Conservation (phyloP, 2,888 invertebrate genomes). For the Caenorhabditis wallacei region DNA sequence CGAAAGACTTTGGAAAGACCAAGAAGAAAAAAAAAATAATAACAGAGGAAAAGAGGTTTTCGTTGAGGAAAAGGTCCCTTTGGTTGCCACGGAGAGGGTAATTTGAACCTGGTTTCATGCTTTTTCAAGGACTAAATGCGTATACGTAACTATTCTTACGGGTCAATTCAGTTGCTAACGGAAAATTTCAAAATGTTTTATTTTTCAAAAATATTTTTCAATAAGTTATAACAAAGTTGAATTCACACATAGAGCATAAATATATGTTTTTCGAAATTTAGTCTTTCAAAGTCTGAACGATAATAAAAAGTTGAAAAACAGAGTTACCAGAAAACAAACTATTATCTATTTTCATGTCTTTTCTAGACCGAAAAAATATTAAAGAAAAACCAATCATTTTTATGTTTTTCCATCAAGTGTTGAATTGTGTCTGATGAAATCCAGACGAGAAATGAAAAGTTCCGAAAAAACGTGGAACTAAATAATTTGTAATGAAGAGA, state of each 20-base stretch:
- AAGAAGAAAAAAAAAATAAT: conserved; percentile 35
- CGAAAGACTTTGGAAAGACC: neutral
- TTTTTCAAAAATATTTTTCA: no score
- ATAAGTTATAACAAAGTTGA: no score
- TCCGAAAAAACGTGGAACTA: conserved; percentile 9
- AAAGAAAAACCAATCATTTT: conserved; percentile 17
- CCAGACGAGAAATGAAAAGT: neutral
- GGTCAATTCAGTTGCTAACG: no score
- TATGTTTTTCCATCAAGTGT: neutral
- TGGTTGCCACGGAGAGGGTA: conserved; percentile 49
- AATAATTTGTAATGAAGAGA: neutral
- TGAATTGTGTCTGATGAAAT: conserved; percentile 12
- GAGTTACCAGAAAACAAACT: no score
- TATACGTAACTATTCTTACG: neutral
- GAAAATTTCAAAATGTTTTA: no score
- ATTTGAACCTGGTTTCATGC: conserved; percentile 46
- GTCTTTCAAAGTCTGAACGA: no score
- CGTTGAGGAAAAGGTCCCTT: conserved; percentile 4
- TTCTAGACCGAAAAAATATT: no score
- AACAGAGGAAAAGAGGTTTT: conserved; percentile 23
- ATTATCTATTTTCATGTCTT: no score
- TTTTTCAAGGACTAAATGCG: conserved; percentile 6
- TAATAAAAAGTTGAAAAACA: no score
- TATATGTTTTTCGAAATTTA: no score
- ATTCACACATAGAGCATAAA: no score